Percentiles rank a stretch among this genome's conserved stretches.
Evolutionary conservation across 1,140 invertebrate genomes (phyloP).

Genomic region (Druon quercuslanigerum): DNA sequence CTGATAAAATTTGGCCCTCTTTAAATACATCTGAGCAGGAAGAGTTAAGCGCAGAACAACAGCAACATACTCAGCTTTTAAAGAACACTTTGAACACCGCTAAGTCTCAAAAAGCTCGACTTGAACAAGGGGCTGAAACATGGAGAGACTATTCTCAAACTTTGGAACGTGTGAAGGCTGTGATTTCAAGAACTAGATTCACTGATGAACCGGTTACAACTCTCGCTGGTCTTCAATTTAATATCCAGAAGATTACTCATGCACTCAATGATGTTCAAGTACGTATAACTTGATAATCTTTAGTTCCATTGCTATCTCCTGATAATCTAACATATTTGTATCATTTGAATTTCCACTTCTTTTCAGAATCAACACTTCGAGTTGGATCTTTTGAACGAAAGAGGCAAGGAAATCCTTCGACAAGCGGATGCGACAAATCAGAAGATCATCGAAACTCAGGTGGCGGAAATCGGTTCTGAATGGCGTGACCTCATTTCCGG

Average conservation of each 20-base stretch:
- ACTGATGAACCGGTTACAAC: constrained; percentile 85
- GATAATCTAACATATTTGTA: neutral
- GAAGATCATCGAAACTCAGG: constrained; percentile 78
- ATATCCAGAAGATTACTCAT: constrained; percentile 87
- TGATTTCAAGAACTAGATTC: constrained; percentile 84
- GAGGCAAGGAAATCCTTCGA: constrained; percentile 79
- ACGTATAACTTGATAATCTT: constrained; percentile 48
- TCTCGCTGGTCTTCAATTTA: constrained; percentile 85
- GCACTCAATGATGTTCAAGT: constrained; percentile 88
- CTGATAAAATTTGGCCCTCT: constrained; percentile 91
- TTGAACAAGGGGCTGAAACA: constrained; percentile 86
- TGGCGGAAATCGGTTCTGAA: constrained; percentile 80
- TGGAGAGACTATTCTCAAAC: constrained; percentile 88
- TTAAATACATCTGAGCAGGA: constrained; percentile 87
- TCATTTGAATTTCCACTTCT: constrained; percentile 27
- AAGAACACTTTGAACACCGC: constrained; percentile 89
- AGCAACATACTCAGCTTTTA: constrained; percentile 85
- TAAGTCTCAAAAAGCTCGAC: constrained; percentile 83
- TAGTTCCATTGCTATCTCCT: too few species aligned
- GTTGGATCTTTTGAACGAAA: constrained; percentile 81
- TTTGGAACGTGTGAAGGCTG: constrained; percentile 84
- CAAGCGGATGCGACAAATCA: constrained; percentile 81
- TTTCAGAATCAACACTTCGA: constrained; percentile 79
- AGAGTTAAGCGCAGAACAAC: constrained; percentile 85
- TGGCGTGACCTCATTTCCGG: constrained; percentile 85